Conservation (phyloP, 2,113 vertebrate genomes). For the Thryonomys swinderianus region DNA sequence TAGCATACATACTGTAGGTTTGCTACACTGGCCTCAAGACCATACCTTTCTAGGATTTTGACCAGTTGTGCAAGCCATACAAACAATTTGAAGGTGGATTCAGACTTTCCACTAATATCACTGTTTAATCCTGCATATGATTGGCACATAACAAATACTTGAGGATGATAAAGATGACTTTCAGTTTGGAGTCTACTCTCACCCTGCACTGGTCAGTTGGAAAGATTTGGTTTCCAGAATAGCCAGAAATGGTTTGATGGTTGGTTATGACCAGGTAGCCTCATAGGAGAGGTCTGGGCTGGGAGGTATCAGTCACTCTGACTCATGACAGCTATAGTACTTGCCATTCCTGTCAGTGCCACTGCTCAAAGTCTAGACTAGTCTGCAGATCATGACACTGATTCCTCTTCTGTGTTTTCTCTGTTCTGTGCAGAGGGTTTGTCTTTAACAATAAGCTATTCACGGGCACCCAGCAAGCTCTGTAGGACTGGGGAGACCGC, state of each 20-base stretch:
- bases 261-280: not conserved
- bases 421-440: conserved; percentile 51
- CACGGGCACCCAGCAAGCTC: conserved; percentile 10
- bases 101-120: not conserved
- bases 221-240: not conserved
- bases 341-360: not conserved
- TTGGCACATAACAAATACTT: not conserved
- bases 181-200: not conserved
- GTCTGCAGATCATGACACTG: conserved; percentile 31
- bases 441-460: conserved; percentile 67
- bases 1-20: not conserved
- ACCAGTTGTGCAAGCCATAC: not conserved
- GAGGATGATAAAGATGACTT: not conserved
- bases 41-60: not conserved
- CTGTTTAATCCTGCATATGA: not conserved
- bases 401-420: conserved; percentile 57
- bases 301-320: not conserved
- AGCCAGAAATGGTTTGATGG: not conserved
- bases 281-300: not conserved
- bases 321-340: not conserved
- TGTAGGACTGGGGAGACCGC: not conserved
- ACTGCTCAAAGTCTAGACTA: conserved; percentile 4
- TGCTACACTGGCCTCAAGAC: not conserved
- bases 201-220: not conserved
- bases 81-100: not conserved